Base-by-base conservation (phyloP, 2,888 invertebrate genomes). In the Melitaea athalia region DNA sequence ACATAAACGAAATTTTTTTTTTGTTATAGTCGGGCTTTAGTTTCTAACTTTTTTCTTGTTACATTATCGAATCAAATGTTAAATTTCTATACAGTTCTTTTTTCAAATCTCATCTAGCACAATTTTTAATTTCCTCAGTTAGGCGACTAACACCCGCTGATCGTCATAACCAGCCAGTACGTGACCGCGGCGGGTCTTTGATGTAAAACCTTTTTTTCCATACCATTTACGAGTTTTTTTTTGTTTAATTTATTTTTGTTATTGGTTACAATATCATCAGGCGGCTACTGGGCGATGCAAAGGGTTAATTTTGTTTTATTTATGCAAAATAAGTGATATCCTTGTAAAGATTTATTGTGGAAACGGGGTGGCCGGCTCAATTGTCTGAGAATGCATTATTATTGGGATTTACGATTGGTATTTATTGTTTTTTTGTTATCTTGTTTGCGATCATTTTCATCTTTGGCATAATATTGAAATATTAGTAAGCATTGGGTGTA, bases 241-340 rank as follows among this genome's bases (percentile, higher is more conserved):
- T 85, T 84, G 77, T 84, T 85, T 84, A 85, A 86, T 87, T 87
- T 85, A 85, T 86, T 90, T 89, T 87, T 86, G 85, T 89, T 90
- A 87, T 89, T 89, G 87, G 88, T 87, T 85, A 91, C 89, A 89
- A 90, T 89, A 88, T 89, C 85, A 88, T 87, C 86, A 78, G 87
- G 84, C 91, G 90, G 92, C 92, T 92, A 92, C 92, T 82, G 92
- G 89, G 84, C 88, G 86, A 80, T 81, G 81, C 84, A 89, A 89
- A 88, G 89, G 86, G 83, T 84, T 92, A 89, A 92, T 90, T 91
- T 87, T 83, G 86, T 89, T 89, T 91, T 91, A 89, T 92, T 91
- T 90, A 92, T 91, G 92, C 91, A 90, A 92, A 92, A 92, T 90
- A 87, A 90, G 68, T 65, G 57, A 89, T 87, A 84, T 81, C 76